Base-by-base conservation (phyloP, 2,797 vertebrate genomes). In the Sebastiscus tertius region DNA sequence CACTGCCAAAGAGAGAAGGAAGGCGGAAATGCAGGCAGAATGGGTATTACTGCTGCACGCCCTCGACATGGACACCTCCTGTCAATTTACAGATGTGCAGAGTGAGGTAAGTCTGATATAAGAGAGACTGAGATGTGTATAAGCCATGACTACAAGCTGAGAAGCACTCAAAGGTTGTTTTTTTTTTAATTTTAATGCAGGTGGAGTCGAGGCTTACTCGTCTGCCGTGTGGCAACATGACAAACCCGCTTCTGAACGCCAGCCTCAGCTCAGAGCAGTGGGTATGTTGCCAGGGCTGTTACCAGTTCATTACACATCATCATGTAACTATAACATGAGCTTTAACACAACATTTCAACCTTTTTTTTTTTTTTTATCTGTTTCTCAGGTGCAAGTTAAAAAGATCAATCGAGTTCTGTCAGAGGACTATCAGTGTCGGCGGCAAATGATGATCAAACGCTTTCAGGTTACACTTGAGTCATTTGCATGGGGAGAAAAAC, bases 401-500 rank as follows among this genome's bases (percentile, higher is more conserved):
- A 91, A 94, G 62, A 89, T 94, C 22, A 89, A 92, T 66, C 63
- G 81, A 27, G 82, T 90, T 61, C 90, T 98, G 24, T 56, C 81
- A 22, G 69, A 82, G 10, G 96, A 98, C 84, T 98, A 98, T 61
- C 67, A 75, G 26, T 95, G 95, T 82, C 95, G 97, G 16, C 93
- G 89, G 16, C 92, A 94, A 80, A 97, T 98, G 95, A 96, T 98
- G 89, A 86, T 96, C 46, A 97, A 95, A 55, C 96, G 97, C 26
- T 96, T 98, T 31, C 94, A 97, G 61, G 96, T 98, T 72, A 98
- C 97, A 0, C 90, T 96, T 1, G 93, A 97, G 36, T 97, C 97
- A 2, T 98, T 98, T 93, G 88, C 96, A 24, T 98, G 97, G 97
- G 96, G 97, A 26, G 97, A 97, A 56, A 95, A 95, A 66, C 94